phyloP scores from a whole-genome alignment of 2,113 vertebrate genomes.

The Oreotrochilus melanogaster region DNA sequence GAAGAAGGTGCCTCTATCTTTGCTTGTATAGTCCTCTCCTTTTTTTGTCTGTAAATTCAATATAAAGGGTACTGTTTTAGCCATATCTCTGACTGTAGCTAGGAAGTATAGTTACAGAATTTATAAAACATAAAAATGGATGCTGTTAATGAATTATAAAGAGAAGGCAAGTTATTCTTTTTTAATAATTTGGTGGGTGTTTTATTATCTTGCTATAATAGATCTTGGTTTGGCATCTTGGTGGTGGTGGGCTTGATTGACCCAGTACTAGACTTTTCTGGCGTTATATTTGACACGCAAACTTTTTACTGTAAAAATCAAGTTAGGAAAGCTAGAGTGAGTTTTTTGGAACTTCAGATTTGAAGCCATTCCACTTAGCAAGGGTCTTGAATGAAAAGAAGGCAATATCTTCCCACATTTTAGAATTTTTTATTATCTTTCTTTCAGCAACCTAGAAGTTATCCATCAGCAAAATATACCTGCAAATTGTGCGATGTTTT shows the following conservation, averaged over 20 bases:
- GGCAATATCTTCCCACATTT: neutral
- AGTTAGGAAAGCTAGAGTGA: neutral
- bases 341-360: neutral
- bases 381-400: neutral
- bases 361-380: neutral
- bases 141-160: neutral
- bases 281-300: neutral
- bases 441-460: conserved; percentile 84
- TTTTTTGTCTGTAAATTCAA: neutral
- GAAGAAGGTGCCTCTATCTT: conserved; percentile 81
- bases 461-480: conserved; percentile 84
- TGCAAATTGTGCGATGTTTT: conserved; percentile 88
- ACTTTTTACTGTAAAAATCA: neutral
- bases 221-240: neutral
- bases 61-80: neutral
- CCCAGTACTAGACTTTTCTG: neutral
- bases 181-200: too few relatives aligned
- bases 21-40: neutral
- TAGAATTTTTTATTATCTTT: conserved; percentile 4
- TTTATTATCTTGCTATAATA: neutral
- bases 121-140: neutral
- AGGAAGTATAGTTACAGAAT: neutral
- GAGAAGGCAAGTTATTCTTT: neutral
- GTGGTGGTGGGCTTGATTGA: neutral
- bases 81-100: neutral